Conservation (phyloP, 2,888 invertebrate genomes). For the Lutraria lutraria region DNA sequence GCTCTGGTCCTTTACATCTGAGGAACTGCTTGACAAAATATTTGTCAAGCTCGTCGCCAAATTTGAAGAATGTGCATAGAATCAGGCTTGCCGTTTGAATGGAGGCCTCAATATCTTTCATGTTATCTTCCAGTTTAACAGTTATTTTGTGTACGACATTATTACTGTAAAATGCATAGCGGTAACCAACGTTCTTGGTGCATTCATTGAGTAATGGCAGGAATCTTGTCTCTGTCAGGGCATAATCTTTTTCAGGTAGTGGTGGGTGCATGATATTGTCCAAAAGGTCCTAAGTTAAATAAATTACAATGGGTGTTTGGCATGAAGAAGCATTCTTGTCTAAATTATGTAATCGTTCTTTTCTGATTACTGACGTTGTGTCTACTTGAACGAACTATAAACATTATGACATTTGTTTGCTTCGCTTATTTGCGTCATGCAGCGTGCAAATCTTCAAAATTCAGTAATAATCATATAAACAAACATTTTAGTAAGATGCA, state of each 20-base stretch:
- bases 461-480: too few relatives aligned
- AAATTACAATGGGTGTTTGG: neutral
- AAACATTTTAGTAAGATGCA: too few relatives aligned
- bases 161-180: conserved; percentile 68
- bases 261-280: conserved; percentile 55
- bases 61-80: conserved; percentile 71
- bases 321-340: too few relatives aligned
- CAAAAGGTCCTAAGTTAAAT: conserved; percentile 31
- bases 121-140: conserved; percentile 59
- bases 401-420: too few relatives aligned
- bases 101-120: conserved; percentile 59
- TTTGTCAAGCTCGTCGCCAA: conserved; percentile 67
- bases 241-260: conserved; percentile 54
- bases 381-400: too few relatives aligned
- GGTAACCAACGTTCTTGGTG: conserved; percentile 53
- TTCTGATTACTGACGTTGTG: too few relatives aligned
- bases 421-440: too few relatives aligned
- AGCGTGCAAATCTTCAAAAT: too few relatives aligned
- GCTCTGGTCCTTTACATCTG: conserved; percentile 73
- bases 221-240: conserved; percentile 53
- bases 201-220: conserved; percentile 66
- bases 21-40: conserved; percentile 77
- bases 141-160: conserved; percentile 70
- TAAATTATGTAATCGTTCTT: too few relatives aligned
- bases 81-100: conserved; percentile 64